A percentile compares a stretch with the other conserved stretches of the same genome.
Evolutionary conservation across 1,140 invertebrate species (phyloP).

Genomic region (Calliopsis andreniformis): DNA sequence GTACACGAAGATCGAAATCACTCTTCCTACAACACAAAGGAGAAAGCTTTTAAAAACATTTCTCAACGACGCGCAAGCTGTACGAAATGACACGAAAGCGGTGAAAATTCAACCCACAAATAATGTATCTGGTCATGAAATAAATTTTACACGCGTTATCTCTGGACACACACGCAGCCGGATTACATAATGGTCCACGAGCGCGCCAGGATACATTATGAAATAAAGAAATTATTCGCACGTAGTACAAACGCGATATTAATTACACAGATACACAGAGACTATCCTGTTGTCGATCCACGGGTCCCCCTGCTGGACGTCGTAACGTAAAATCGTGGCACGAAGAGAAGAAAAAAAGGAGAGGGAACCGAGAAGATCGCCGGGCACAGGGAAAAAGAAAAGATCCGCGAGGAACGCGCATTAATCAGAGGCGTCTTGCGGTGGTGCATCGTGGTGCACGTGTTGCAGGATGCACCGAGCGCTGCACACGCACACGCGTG

Average conservation of each 20-base stretch:
- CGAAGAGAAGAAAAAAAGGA: conserved; percentile 33
- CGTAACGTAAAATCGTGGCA: conserved; percentile 16
- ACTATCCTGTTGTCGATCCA: neutral
- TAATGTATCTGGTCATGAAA: neutral
- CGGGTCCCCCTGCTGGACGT: neutral
- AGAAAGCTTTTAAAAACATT: no score
- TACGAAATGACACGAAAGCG: neutral
- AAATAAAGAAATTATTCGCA: conserved; percentile 22
- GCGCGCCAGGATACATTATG: neutral
- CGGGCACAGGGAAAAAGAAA: conserved; percentile 16
- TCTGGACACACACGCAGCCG: neutral
- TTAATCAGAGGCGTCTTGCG: conserved; percentile 67
- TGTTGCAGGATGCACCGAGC: conserved; percentile 36
- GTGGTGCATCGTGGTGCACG: conserved; percentile 51
- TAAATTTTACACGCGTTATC: neutral
- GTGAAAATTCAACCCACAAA: neutral
- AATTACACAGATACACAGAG: conserved; percentile 17
- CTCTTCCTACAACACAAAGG: conserved; percentile 15
- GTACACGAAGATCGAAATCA: no score
- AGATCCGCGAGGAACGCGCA: conserved; percentile 68
- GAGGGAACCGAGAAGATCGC: conserved; percentile 51
- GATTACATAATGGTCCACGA: neutral
- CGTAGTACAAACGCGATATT: conserved; percentile 25
- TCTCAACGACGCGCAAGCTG: neutral
- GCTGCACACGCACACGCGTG: conserved; percentile 11